phyloP scores from a whole-genome alignment of 1,140 invertebrate species.

The Hycleus phaleratus region DNA sequence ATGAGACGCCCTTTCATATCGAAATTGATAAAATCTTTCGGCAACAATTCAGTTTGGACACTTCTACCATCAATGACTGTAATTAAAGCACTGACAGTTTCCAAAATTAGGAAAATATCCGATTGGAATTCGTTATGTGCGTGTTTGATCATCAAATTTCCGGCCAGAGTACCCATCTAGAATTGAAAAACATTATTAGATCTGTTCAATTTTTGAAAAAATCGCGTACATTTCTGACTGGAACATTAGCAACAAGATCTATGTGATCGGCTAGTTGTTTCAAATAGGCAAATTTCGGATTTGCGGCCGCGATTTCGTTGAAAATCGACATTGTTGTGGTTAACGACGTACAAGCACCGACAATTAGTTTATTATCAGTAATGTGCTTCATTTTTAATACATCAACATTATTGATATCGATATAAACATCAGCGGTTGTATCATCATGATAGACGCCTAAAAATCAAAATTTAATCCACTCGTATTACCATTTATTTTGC shows the following conservation, averaged over 20 bases:
- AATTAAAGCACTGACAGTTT: conserved; percentile 58
- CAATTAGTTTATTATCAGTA: conserved; percentile 43
- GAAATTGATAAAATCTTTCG: conserved; percentile 48
- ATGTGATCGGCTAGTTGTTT: conserved; percentile 53
- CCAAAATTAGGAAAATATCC: conserved; percentile 68
- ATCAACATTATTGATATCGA: conserved; percentile 62
- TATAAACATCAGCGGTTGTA: conserved; percentile 49
- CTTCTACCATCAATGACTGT: conserved; percentile 42
- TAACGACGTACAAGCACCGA: conserved; percentile 60
- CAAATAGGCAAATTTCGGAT: conserved; percentile 48
- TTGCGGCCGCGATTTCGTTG: conserved; percentile 35
- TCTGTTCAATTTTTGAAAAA: background rate
- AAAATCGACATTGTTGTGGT: conserved; percentile 57
- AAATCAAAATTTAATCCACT: background rate
- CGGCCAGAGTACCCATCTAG: conserved; percentile 64
- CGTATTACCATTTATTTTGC: no score
- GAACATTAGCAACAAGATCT: conserved; percentile 57
- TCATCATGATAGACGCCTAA: conserved; percentile 54
- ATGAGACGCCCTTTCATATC: conserved; percentile 60
- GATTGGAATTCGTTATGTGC: conserved; percentile 66
- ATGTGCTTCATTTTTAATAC: conserved; percentile 51
- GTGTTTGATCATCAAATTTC: conserved; percentile 75
- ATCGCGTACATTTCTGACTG: conserved; percentile 57
- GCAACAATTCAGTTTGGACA: conserved; percentile 31
- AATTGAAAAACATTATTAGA: conserved; percentile 1